Conservation (phyloP, 2,888 invertebrate species). For the Diadegma fenestrale region DNA sequence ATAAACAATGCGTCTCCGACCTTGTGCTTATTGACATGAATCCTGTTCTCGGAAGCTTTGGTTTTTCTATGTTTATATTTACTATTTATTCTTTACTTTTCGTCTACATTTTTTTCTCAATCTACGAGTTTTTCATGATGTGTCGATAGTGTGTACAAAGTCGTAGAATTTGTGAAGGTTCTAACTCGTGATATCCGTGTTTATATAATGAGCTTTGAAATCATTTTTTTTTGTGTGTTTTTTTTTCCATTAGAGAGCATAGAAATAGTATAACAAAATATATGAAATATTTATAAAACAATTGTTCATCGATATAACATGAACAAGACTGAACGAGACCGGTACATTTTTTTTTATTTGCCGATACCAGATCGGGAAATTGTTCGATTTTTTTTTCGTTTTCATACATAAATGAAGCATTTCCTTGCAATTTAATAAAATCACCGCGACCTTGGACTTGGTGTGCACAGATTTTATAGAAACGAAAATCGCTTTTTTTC, state of each 20-base stretch:
- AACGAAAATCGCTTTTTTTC: not conserved
- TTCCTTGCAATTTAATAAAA: not conserved
- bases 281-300: conserved; percentile 83
- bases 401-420: conserved; percentile 1
- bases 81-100: conserved; percentile 17
- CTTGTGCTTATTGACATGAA: conserved; percentile 61
- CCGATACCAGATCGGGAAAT: conserved; percentile 43
- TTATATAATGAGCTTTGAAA: conserved; percentile 65
- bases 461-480: not conserved
- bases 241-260: conserved; percentile 77
- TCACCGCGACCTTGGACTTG: not conserved
- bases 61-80: conserved; percentile 39
- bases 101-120: not conserved
- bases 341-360: conserved; percentile 17
- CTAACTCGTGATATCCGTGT: conserved; percentile 49
- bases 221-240: conserved; percentile 47
- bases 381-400: conserved; percentile 1
- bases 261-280: conserved; percentile 85
- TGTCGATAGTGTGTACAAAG: conserved; percentile 43
- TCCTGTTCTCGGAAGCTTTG: conserved; percentile 57
- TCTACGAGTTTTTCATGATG: conserved; percentile 34
- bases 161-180: conserved; percentile 50
- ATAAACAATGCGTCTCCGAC: conserved; percentile 27
- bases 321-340: conserved; percentile 62
- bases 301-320: conserved; percentile 78